Evolutionary conservation across 1,140 invertebrate genomes (phyloP), one percentile per base, ranked within the genome.

Genomic region (Pseudomyrmex pallidus): DNA sequence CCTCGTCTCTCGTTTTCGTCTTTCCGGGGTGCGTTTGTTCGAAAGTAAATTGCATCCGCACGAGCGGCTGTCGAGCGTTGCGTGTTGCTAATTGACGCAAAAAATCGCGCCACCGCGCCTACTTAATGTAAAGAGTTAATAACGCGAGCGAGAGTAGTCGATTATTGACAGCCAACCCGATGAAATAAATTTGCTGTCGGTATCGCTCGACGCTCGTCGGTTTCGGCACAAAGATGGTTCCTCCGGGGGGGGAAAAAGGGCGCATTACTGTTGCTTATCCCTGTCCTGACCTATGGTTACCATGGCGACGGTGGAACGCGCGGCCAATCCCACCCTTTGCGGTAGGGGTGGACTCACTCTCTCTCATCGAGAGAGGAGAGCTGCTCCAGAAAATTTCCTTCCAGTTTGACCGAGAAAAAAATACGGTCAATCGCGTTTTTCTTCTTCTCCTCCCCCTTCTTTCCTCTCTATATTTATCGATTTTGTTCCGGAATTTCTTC

Each of bases 211-310:
- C 86, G 63, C 68, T 82, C 57, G 66, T 56, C 64, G 57, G 74
- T 82, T 67, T 85, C 70, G 54, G 35, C 35, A 87, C 90, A 91
- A 80, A 91, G 91, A 91, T 91, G 91, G 90, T 91, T 91, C 76
- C 91, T 91, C 66, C 62, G 77, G 67, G 46, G 62, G 62, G 25
- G 56, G 87, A 85, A 85, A 89, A 90, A 90, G 85, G 89, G 83
- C 89, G 87, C 84, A 86, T 90, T 88, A 80, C 86, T 90, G 87
- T 88, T 85, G 84, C 89, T 89, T 87, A 84, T 90, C 89, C 89
- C 86, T 89, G 73, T 89, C 80, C 89, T 89, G 88, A 89, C 88
- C 85, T 90, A 87, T 77, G 76, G 88, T 90, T 88, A 77, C 88
- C 89, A 90, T 90, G 88, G 61, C 74, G 76, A 90, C 89, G 83